Conservation (phyloP, 1,140 invertebrate species). For the Drosophila setifemur region DNA sequence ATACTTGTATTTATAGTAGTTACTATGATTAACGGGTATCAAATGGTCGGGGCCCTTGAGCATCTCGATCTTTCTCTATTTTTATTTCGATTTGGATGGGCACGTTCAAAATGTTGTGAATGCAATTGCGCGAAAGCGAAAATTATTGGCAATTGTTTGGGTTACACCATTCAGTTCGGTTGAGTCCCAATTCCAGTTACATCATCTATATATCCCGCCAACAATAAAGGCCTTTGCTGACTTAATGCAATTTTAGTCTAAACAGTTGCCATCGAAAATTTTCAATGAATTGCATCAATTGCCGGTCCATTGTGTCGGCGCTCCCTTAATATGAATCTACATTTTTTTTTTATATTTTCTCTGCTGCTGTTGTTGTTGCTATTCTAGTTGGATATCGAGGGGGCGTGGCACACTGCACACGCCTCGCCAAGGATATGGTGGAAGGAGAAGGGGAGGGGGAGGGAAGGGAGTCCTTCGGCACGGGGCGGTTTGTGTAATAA, state of each 20-base stretch:
- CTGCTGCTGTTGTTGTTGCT: constrained; percentile 12
- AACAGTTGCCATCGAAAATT: constrained; percentile 75
- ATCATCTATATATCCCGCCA: neutral
- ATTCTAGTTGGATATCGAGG: constrained; percentile 49
- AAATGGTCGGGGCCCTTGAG: too few relatives aligned
- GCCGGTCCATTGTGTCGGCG: constrained; percentile 61
- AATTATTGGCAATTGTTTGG: constrained; percentile 78
- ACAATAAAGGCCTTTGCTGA: constrained; percentile 30
- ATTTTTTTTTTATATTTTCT: constrained; percentile 2
- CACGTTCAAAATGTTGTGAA: constrained; percentile 61
- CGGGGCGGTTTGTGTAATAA: constrained; percentile 66
- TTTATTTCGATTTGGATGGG: constrained; percentile 2
- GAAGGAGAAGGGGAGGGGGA: neutral
- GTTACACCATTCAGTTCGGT: constrained; percentile 9
- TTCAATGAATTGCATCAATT: constrained; percentile 81
- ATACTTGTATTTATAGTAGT: too few relatives aligned
- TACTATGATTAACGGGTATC: too few relatives aligned
- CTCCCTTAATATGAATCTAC: constrained; percentile 6
- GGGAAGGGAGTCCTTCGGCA: neutral
- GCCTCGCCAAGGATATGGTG: constrained; percentile 1
- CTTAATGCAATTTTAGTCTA: constrained; percentile 79
- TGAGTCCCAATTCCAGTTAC: constrained; percentile 5
- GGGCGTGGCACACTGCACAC: constrained; percentile 63
- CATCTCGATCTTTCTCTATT: too few relatives aligned
- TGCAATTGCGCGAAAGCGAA: constrained; percentile 75